Percentiles rank a stretch among this genome's conserved stretches.
Evolutionary conservation across 2,113 vertebrate species (phyloP).

Genomic region (Urocynchramus pylzowi): DNA sequence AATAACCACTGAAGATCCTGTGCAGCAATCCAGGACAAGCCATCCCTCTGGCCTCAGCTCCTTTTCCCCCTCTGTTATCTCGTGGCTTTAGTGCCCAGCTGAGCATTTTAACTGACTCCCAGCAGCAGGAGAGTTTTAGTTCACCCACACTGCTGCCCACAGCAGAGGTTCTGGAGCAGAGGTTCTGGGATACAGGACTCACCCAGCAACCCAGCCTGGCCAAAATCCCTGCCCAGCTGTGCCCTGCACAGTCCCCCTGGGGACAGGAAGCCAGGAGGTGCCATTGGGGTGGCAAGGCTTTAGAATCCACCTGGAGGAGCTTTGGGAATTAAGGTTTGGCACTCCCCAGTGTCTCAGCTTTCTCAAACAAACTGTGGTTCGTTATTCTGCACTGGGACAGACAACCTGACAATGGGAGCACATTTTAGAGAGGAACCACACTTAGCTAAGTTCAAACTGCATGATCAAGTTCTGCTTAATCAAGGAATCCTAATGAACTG

Average conservation of each 20-base stretch:
- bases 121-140: not conserved
- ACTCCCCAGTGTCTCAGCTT: not conserved
- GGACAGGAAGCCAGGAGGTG: not conserved
- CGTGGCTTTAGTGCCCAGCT: not conserved
- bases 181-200: no score
- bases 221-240: not conserved
- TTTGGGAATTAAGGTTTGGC: not conserved
- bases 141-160: not conserved
- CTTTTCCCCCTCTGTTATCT: not conserved
- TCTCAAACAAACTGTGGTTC: not conserved
- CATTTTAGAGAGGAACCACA: not conserved
- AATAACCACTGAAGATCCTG: slow-evolving; percentile 31
- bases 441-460: not conserved
- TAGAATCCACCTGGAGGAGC: not conserved
- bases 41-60: not conserved
- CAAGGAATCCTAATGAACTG: not conserved
- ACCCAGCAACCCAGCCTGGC: not conserved
- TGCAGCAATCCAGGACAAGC: not conserved
- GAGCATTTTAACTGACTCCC: not conserved
- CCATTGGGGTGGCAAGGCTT: not conserved
- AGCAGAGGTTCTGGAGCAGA: not conserved
- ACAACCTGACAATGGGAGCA: rapidly evolving
- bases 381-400: not conserved
- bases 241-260: not conserved
- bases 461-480: not conserved